A percentile compares a stretch with the other conserved stretches of the same genome.
These are phyloP conservation scores for Epinephelus fuscoguttatus DNA, from an alignment of 2,113 vertebrate species.

Conservation along the genomic window DNA sequence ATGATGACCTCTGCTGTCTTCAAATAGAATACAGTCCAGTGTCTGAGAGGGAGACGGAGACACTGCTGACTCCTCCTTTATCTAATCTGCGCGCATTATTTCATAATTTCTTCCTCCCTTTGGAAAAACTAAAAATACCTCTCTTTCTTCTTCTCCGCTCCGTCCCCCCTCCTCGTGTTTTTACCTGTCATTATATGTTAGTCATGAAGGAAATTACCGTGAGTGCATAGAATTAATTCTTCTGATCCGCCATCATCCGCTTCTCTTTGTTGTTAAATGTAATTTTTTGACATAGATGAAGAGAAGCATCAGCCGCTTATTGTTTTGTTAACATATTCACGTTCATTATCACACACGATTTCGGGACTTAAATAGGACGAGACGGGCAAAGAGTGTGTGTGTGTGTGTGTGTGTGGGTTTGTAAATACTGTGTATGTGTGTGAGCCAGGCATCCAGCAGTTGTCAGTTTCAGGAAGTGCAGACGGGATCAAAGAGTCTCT, in stretches of 20 bases:
- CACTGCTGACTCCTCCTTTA: conserved; percentile 48
- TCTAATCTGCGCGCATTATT: conserved; percentile 25
- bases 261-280: conserved; percentile 31
- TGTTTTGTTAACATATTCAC: conserved; percentile 45
- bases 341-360: conserved; percentile 17
- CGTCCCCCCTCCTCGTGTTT: background rate
- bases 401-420: background rate
- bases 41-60: conserved; percentile 53
- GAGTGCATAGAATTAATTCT: conserved; percentile 15
- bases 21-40: conserved; percentile 71
- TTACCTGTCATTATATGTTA: conserved; percentile 6
- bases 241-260: conserved; percentile 37
- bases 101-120: background rate
- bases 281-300: conserved; percentile 22
- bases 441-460: conserved; percentile 34
- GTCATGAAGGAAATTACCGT: background rate
- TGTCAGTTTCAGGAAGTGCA: conserved; percentile 73
- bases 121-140: conserved; percentile 18
- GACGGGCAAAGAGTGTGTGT: background rate
- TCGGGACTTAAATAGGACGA: conserved; percentile 36
- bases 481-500: conserved; percentile 73
- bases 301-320: conserved; percentile 4
- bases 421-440: background rate
- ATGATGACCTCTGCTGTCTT: conserved; percentile 78
- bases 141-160: background rate